Base-by-base conservation (phyloP, 2,888 invertebrate species). In the Parnassius mnemosyne region DNA sequence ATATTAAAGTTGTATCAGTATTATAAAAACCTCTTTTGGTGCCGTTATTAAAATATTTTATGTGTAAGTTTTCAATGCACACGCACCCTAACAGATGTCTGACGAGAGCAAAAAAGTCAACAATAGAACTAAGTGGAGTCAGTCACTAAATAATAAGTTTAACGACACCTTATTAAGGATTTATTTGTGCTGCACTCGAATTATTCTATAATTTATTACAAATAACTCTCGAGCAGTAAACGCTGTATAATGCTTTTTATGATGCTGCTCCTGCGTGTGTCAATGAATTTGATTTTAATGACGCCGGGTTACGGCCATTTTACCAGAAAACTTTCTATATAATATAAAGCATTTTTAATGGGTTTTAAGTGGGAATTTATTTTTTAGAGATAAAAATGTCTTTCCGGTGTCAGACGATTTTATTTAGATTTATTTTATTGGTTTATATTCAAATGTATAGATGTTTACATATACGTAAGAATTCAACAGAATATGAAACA, bases 171-270 rank as follows among this genome's bases (percentile, higher is more conserved):
- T 89, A 90, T 89, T 89, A 90, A 85, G 83, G 81, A 89, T 90
- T 87, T 91, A 91, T 90, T 87, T 87, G 87, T 83, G 81, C 80
- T 72, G 65, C 68, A 69, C 68, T 69, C 81, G 87, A 89, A 89
- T 88, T 87, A 89, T 88, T 83, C 74, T 76, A 72, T 87, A 87
- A 89, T 90, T 90, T 91, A 90, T 91, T 88, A 91, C 90, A 86
- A 90, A 91, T 90, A 88, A 87, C 84, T 81, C 78, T 71, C 68
- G 72, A 72, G 71, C 69, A 75, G 69, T 74, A 69, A 69, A 72
- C 67, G 74, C 71, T 75, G 61, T 65, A 68, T 71, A 76, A 79
- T 81, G 83, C 75, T 68, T 75, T 76, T 80, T 79, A 75, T 72
- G 64, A 68, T 65, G 61, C 52, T 64, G 70, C 72, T 68, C 72